phyloP scores from a whole-genome alignment of 2,888 invertebrate genomes.

The Lithophane leautieri region DNA sequence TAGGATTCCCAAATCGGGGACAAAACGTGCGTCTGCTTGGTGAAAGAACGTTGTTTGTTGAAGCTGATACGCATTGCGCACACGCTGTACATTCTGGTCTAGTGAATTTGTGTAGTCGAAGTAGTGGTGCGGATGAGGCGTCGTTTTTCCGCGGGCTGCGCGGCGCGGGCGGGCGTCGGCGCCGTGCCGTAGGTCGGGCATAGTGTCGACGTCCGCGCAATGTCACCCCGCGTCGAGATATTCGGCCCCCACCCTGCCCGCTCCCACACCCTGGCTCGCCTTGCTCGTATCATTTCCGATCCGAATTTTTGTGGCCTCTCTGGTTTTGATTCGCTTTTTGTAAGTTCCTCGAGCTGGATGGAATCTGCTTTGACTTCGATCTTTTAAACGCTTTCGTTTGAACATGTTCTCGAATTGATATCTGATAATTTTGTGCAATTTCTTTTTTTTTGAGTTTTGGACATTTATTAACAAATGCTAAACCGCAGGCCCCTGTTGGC shows the following conservation, averaged over 20 bases:
- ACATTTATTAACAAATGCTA: slow-evolving; percentile 23
- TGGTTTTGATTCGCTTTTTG: slow-evolving; percentile 64
- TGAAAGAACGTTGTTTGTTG: slow-evolving; percentile 38
- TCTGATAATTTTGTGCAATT: not conserved
- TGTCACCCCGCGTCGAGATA: slow-evolving; percentile 86
- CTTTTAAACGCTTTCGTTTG: slow-evolving; percentile 9
- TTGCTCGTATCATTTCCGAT: slow-evolving; percentile 82
- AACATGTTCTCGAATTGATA: not conserved
- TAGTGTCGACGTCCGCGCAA: slow-evolving; percentile 87
- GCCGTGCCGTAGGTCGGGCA: slow-evolving; percentile 87
- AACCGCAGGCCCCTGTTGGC: slow-evolving; percentile 69
- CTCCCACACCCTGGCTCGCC: slow-evolving; percentile 60
- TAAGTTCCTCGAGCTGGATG: slow-evolving; percentile 29
- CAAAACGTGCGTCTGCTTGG: slow-evolving; percentile 37
- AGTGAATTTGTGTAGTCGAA: slow-evolving; percentile 52
- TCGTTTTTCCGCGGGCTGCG: slow-evolving; percentile 77
- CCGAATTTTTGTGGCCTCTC: slow-evolving; percentile 73
- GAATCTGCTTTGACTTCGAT: slow-evolving; percentile 16
- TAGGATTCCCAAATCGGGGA: slow-evolving; percentile 30
- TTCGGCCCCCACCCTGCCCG: slow-evolving; percentile 75
- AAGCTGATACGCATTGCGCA: slow-evolving; percentile 35
- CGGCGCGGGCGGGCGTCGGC: slow-evolving; percentile 72
- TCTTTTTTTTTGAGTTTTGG: not conserved
- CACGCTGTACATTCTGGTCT: slow-evolving; percentile 56
- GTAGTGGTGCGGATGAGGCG: slow-evolving; percentile 76